A percentile compares a stretch with the other conserved stretches of the same genome.
These are phyloP conservation scores for Galeruca laticollis DNA, from an alignment of 2,888 invertebrate genomes.

Conservation along the genomic window DNA sequence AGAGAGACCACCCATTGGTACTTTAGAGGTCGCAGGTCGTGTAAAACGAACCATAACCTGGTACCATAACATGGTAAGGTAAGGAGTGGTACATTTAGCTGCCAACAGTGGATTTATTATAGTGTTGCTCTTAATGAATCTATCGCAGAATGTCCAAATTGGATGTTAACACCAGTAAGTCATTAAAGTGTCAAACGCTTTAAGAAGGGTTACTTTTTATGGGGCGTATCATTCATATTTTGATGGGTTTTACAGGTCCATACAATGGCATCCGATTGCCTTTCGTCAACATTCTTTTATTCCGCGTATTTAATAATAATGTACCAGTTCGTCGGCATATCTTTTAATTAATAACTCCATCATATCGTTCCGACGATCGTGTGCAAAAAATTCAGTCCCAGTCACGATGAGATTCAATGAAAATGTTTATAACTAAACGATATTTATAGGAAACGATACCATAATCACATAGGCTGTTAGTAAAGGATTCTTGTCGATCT, in stretches of 20 bases:
- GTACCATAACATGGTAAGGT: constrained; percentile 27
- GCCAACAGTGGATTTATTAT: constrained; percentile 39
- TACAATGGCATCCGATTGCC: not conserved
- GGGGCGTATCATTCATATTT: constrained; percentile 14
- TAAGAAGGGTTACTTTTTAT: constrained; percentile 31
- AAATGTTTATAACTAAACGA: no score
- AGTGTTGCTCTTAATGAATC: constrained; percentile 31
- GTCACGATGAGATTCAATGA: no score
- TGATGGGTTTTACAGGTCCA: constrained; percentile 16
- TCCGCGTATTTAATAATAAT: not conserved
- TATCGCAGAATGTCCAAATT: constrained; percentile 47
- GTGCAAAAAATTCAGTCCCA: no score
- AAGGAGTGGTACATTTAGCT: constrained; percentile 27
- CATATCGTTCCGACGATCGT: no score
- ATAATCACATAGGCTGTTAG: no score
- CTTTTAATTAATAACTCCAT: no score
- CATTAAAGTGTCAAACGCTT: constrained; percentile 47
- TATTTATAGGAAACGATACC: no score
- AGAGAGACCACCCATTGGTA: constrained; percentile 49
- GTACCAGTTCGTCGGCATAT: not conserved
- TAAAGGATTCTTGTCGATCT: no score
- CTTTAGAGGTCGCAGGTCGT: constrained; percentile 50
- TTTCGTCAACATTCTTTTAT: constrained; percentile 9
- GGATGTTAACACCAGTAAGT: constrained; percentile 50
- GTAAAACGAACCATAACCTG: constrained; percentile 47